Base-by-base conservation (phyloP, 2,113 vertebrate species). In the Prunella himalayana region DNA sequence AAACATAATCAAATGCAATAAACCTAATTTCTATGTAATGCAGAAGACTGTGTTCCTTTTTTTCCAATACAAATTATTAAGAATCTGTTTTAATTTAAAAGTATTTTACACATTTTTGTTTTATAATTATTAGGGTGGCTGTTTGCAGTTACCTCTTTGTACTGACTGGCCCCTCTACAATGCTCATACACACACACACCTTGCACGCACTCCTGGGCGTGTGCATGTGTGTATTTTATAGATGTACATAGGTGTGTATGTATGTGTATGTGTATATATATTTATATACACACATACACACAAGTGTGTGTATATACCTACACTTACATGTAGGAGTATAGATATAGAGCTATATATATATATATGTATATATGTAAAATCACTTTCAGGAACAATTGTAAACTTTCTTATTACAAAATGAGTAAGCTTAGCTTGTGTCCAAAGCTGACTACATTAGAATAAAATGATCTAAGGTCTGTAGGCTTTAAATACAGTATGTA, bases 1-100 rank as follows among this genome's bases (percentile, higher is more conserved):
- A 88, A 95, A 86, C 90, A 96, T 94, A 94, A 97, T 94, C 95
- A 92, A 96, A 97, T 88, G 95, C 97, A 97, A 97, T 97, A 97
- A 97, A 96, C 64, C 86, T 96, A 64, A 95, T 95, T 95, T 97
- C 83, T 97, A 41, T 65, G 82, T 95, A 94, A 96, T 84, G 41
- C 64, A 90, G 83, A 90, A 95, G 88, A 92, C 88, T 95, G 71
- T 92, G 94, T 80, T 94, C 79, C 49, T 94, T 97, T 96, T 95
- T 70, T 97, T 95, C 50, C 50, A 66, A 69, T 37, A 33, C 42
- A 92, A 95, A 90, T 82, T 56, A 85, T 37, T 63, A 73, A 72
- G 11, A 63, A 57, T 10, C 59, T 90, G 12, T 63, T 90, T 88
- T 44, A 73, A 93, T 85, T 81, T 50, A 9, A 77, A 81, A 88